Evolutionary conservation across 2,888 invertebrate genomes (phyloP), one percentile per base, ranked within the genome.

Genomic region (Drosophila ezoana): DNA sequence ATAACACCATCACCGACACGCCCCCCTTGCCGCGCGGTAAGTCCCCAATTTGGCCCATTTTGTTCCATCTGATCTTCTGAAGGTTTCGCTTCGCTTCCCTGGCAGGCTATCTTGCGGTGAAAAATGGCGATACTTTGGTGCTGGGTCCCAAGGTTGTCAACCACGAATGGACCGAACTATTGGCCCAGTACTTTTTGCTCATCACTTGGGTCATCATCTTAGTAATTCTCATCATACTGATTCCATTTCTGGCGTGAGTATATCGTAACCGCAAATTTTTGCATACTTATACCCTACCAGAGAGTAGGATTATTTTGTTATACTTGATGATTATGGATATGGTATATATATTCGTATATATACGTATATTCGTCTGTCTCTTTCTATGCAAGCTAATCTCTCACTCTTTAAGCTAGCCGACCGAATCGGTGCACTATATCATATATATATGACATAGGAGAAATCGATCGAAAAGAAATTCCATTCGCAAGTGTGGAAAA

Each of bases 171-270:
- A 90, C 90, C 48, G 91, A 92, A 41, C 81, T 94, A 45, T 65
- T 93, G 33, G 85, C 90, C 35, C 94, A 94, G 37, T 91, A 91
- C 72, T 91, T 91, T 90, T 94, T 95, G 0, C 92, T 96, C 33
- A 90, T 94, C 28, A 92, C 94, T 47, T 92, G 96, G 53, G 91
- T 94, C 10, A 81, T 94, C 11, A 86, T 95, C 3, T 93, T 96
- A 38, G 90, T 95, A 14, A 87, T 96, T 16, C 93, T 97, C 59
- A 94, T 95, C 38, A 93, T 96, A 49, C 91, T 96, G 58, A 94
- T 98, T 93, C 98, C 98, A 43, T 94, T 97, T 43, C 94, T 95
- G 62, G 98, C 97, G 93, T 94, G 77, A 91, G 91, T 62, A 11
- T 9, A 28, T 32, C 16, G n/a, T 0, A 23, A 13, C n/a, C 16